Conservation (phyloP, 1,140 invertebrate species). For the Drosophila burlai region DNA sequence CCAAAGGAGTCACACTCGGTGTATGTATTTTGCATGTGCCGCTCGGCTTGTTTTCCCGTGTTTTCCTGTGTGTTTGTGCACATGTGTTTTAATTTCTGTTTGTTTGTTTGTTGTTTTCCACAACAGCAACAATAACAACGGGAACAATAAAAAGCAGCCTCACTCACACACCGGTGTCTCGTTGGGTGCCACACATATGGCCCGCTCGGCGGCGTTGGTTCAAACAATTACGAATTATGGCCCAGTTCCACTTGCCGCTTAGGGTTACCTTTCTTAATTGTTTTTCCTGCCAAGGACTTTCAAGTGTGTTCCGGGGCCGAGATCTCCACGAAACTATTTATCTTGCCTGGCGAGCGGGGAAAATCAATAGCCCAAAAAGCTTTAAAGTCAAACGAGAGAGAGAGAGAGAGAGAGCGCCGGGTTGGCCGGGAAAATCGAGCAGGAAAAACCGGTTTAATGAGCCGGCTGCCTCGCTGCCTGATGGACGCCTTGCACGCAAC, state of each 20-base stretch:
- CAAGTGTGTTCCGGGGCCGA: no score
- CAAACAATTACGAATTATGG: slow-evolving; percentile 82
- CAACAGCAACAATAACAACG: slow-evolving; percentile 26
- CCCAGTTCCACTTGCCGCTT: slow-evolving; percentile 45
- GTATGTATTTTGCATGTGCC: slow-evolving; percentile 39
- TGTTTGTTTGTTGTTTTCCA: slow-evolving; percentile 63
- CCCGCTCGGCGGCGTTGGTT: slow-evolving; percentile 63
- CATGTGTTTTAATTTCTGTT: slow-evolving; percentile 83
- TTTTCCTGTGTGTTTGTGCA: slow-evolving; percentile 63
- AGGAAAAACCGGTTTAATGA: slow-evolving; percentile 72
- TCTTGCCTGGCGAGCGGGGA: slow-evolving; percentile 12
- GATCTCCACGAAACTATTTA: slow-evolving; percentile 29
- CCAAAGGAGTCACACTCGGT: slow-evolving; percentile 50
- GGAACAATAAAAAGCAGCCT: slow-evolving; percentile 61
- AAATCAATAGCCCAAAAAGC: slow-evolving; percentile 52
- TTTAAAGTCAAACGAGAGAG: slow-evolving; percentile 52
- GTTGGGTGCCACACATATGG: slow-evolving; percentile 44
- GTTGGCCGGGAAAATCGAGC: slow-evolving; percentile 18
- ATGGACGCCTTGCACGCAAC: slow-evolving; percentile 79
- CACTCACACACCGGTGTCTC: slow-evolving; percentile 67
- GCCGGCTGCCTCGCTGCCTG: slow-evolving; percentile 65
- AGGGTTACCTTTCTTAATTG: slow-evolving; percentile 75
- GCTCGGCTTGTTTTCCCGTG: slow-evolving; percentile 28
- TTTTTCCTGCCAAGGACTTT: slow-evolving; percentile 45
- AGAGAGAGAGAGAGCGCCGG: neutral